A percentile compares a stretch with the other conserved stretches of the same genome.
Conservation (phyloP, 2,797 vertebrate genomes). For the Mallotus villosus region DNA sequence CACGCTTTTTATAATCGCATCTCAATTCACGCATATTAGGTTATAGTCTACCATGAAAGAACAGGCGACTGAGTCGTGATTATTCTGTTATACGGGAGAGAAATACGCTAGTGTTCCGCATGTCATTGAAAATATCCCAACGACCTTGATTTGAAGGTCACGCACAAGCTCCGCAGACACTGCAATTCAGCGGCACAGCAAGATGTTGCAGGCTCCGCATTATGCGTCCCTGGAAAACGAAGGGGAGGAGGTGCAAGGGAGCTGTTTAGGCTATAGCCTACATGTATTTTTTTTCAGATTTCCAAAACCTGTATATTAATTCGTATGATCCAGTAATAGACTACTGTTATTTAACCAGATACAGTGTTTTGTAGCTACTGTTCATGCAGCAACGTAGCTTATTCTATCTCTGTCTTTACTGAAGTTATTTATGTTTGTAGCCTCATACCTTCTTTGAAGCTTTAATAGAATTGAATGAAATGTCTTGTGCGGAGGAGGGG, state of each 20-base stretch:
- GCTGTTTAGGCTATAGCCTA: slow-evolving; percentile 23
- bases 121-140: slow-evolving; percentile 67
- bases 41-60: neutral
- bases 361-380: no score
- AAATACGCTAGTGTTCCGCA: slow-evolving; percentile 36
- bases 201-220: slow-evolving; percentile 68
- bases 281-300: slow-evolving; percentile 9
- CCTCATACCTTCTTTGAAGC: neutral
- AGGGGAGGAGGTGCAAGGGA: slow-evolving; percentile 14
- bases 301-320: neutral
- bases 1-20: neutral
- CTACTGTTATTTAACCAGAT: no score
- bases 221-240: slow-evolving; percentile 27
- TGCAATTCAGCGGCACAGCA: slow-evolving; percentile 74
- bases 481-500: slow-evolving; percentile 19
- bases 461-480: neutral
- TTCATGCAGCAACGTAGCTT: no score
- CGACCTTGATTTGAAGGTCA: slow-evolving; percentile 83
- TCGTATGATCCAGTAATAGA: neutral
- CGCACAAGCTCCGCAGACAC: slow-evolving; percentile 69
- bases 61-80: neutral
- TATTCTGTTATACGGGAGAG: neutral
- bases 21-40: neutral
- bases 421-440: neutral
- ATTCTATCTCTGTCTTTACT: no score